A percentile compares a stretch with the other conserved stretches of the same genome.
phyloP scores from a whole-genome alignment of 2,113 vertebrate genomes.

The Maccullochella peelii region DNA sequence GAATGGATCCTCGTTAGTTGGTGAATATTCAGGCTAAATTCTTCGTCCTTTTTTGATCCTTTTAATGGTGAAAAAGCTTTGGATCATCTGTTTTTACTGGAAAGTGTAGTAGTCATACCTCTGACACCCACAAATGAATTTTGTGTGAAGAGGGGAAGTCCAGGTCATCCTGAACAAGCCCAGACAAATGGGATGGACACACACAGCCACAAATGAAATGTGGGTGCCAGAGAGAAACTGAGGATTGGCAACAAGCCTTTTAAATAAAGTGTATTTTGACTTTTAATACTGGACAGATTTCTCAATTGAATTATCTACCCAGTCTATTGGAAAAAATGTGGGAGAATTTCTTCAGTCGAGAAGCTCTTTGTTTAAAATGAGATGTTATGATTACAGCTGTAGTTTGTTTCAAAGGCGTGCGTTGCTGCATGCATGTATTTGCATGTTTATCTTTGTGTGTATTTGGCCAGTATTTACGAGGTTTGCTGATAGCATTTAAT shows the following conservation, averaged over 20 bases:
- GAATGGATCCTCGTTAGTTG: constrained; percentile 12
- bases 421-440: background rate
- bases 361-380: background rate
- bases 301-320: background rate
- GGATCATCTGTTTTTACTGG: constrained; percentile 15
- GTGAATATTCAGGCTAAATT: constrained; percentile 19
- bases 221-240: too few species aligned
- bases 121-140: constrained; percentile 16
- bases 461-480: background rate
- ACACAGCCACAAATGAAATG: constrained; percentile 1
- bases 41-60: constrained; percentile 18
- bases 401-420: too few species aligned
- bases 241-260: background rate
- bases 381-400: background rate
- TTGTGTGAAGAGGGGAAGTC: too few species aligned
- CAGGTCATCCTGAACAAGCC: too few species aligned
- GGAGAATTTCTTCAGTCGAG: background rate
- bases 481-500: background rate
- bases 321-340: background rate
- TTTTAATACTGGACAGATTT: background rate
- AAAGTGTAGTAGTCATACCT: constrained; percentile 8
- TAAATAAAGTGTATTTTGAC: background rate
- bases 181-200: too few species aligned
- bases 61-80: constrained; percentile 43
- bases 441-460: background rate